Evolutionary conservation across 2,888 invertebrate species (phyloP).

Genomic region (Drosophila cracens): DNA sequence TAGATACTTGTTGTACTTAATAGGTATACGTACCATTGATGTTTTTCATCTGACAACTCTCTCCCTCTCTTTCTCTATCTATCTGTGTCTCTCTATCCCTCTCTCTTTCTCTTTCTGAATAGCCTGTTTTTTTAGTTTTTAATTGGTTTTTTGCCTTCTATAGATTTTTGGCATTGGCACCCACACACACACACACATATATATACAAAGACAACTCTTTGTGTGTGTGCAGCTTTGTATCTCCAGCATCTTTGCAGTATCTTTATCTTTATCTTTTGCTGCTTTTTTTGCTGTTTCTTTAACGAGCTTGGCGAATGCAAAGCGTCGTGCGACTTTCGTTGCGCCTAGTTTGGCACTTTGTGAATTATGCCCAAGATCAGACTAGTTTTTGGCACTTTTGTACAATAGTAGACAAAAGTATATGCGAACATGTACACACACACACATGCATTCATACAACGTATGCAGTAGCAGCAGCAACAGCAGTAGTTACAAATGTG

Average conservation of each 20-base stretch:
- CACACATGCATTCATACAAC: background rate
- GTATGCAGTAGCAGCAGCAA: background rate
- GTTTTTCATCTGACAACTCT: slow-evolving; percentile 30
- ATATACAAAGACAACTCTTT: slow-evolving; percentile 28
- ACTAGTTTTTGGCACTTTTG: slow-evolving; percentile 35
- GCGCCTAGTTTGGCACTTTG: slow-evolving; percentile 56
- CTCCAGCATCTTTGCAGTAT: slow-evolving; percentile 25
- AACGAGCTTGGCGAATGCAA: slow-evolving; percentile 61
- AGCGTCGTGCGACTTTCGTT: slow-evolving; percentile 64
- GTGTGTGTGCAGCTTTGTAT: slow-evolving; percentile 23
- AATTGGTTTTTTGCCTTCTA: slow-evolving; percentile 44
- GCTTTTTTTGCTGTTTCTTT: slow-evolving; percentile 4
- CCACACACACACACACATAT: slow-evolving; percentile 29
- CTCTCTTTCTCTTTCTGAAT: background rate
- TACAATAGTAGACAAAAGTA: background rate
- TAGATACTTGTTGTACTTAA: slow-evolving; percentile 64
- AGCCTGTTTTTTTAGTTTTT: slow-evolving; percentile 34
- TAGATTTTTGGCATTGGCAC: slow-evolving; percentile 59
- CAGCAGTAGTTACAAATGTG: slow-evolving; percentile 8
- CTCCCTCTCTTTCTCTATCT: slow-evolving; percentile 2
- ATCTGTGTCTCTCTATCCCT: background rate
- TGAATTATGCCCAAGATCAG: slow-evolving; percentile 20
- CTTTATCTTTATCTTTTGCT: slow-evolving; percentile 34
- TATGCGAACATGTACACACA: background rate
- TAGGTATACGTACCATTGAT: slow-evolving; percentile 40